Evolutionary conservation across 2,888 invertebrate species (phyloP).

Genomic region (Amiota mariae): DNA sequence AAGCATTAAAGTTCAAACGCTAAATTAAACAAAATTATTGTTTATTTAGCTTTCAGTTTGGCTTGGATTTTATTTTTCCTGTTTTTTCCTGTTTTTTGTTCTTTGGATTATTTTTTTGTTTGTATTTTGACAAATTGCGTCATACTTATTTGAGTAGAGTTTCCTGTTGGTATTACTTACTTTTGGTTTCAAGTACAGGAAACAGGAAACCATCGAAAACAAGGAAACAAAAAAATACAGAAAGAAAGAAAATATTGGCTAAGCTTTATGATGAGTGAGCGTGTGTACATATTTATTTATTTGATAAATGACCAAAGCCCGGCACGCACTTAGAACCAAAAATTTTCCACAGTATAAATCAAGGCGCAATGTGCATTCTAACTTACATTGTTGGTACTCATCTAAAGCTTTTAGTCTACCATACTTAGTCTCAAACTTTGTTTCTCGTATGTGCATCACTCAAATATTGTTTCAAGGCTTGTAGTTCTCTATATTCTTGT

Average conservation of each 20-base stretch:
- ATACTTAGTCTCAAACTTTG: no score
- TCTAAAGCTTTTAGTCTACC: no score
- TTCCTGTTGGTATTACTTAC: no score
- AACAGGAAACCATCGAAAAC: no score
- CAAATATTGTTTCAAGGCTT: constrained; percentile 16
- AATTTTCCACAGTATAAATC: constrained; percentile 11
- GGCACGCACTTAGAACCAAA: neutral
- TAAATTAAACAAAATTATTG: constrained; percentile 24
- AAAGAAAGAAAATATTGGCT: neutral
- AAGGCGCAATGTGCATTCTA: neutral
- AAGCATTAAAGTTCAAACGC: constrained; percentile 12
- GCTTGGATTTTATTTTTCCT: neutral
- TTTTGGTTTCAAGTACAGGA: no score
- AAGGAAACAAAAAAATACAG: no score
- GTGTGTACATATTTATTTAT: neutral
- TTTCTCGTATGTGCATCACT: constrained; percentile 2
- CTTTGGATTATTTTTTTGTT: neutral
- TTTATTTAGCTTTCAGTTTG: constrained; percentile 20
- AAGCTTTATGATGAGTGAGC: neutral
- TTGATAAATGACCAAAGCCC: constrained; percentile 5
- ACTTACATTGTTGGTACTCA: neutral
- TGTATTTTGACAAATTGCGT: neutral
- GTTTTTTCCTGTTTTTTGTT: neutral
- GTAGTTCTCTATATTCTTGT: constrained; percentile 2
- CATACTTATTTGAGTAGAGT: neutral